Base-by-base conservation (phyloP, 1,140 invertebrate genomes). In the Neelides sp. region DNA sequence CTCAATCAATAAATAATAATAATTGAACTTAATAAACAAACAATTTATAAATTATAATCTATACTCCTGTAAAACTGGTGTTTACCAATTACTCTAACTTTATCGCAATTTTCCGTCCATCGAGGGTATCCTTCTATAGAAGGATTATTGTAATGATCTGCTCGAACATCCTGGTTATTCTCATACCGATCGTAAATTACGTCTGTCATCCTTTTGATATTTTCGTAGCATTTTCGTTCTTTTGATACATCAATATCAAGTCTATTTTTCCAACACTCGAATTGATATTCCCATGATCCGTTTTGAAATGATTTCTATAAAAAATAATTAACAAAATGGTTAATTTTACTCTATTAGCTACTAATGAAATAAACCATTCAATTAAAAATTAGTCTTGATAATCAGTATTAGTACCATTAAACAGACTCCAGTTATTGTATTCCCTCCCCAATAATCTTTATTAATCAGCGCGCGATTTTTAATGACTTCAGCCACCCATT, bases 141-240 rank as follows among this genome's bases (percentile, higher is more conserved):
- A 1, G 54, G 55, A 36, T 57, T 57, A 22, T 57, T 43, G 43
- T 57, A 57, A 35, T 57, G 54, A 51, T 55, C 48, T 24, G 28
- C 24, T 23, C 52, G 46, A 12, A 24, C 19, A 1, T 46, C 42
- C 8, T 46, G 52, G 35, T 54, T 47, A 13, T 26, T 37, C 8
- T 27, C 17, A 3, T 15, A n/a, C 15, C 17, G 37, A 22, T 20
- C 24, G 12, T 4, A 13, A 50, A 3, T 17, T 4, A 3, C 22
- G 8, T 41, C 20, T 2, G 47, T 34, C n/a, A 54, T 19, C 41
- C 32, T 17, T 19, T 32, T 8, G 17, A 50, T 50, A 37, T n/a
- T 10, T 2, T 40, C 10, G 22, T 40, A 54, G 4, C 24, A 17
- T 1, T 8, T 7, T 8, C 4, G 43, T 13, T 35, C n/a, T 4